Evolutionary conservation across 2,113 vertebrate species (phyloP).

Genomic region (Charadrius vociferus): DNA sequence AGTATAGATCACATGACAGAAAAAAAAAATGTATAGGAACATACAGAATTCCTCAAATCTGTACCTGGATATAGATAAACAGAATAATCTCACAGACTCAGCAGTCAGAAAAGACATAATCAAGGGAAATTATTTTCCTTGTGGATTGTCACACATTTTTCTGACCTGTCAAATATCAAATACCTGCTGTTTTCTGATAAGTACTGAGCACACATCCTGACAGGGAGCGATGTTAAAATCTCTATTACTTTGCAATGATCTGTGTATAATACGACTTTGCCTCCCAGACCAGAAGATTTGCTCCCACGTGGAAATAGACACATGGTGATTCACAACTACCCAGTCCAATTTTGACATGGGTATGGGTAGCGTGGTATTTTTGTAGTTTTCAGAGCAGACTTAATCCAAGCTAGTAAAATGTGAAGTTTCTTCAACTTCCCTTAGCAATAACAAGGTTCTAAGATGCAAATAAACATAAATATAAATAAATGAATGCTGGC

Average conservation of each 20-base stretch:
- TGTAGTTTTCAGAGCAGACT: neutral
- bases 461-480: neutral
- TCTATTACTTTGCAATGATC: conserved; percentile 12
- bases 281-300: neutral
- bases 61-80: neutral
- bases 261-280: neutral
- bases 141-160: neutral
- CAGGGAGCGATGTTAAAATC: neutral
- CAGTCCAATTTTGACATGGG: neutral
- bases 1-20: neutral
- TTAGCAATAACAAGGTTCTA: neutral
- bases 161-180: conserved; percentile 32
- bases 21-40: neutral
- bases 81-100: neutral
- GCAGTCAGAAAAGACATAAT: neutral
- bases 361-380: neutral
- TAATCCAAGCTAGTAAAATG: neutral
- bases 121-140: conserved; percentile 19
- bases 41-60: neutral
- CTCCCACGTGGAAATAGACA: neutral
- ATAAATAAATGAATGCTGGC: neutral
- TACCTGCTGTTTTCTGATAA: conserved; percentile 40
- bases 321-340: neutral
- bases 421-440: neutral
- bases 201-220: neutral